A percentile compares a stretch with the other conserved stretches of the same genome.
phyloP scores from a whole-genome alignment of 2,888 invertebrate genomes.

The Ectemnius cavifrons region DNA sequence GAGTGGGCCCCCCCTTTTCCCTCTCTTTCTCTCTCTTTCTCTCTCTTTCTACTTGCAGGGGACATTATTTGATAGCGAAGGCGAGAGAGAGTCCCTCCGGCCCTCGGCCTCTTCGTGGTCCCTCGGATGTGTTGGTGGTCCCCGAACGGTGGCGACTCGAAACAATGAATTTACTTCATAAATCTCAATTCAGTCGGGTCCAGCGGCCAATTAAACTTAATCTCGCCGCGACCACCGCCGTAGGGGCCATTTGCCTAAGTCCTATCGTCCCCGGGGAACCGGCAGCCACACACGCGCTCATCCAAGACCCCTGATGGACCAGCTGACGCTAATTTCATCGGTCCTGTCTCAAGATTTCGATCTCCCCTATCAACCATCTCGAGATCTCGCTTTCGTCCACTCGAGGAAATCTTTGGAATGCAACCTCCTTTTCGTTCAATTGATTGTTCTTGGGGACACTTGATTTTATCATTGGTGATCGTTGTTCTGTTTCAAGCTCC shows the following conservation, averaged over 20 bases:
- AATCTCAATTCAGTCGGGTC: slow-evolving; percentile 76
- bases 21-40: no score
- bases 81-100: slow-evolving; percentile 35
- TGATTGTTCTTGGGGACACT: no score
- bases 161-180: slow-evolving; percentile 78
- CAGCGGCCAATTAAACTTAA: slow-evolving; percentile 76
- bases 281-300: background rate
- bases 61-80: slow-evolving; percentile 73
- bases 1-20: slow-evolving; percentile 42
- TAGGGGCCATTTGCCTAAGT: slow-evolving; percentile 67
- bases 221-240: slow-evolving; percentile 70
- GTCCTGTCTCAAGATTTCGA: no score
- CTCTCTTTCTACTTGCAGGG: slow-evolving; percentile 55
- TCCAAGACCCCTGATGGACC: background rate
- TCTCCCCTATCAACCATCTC: no score
- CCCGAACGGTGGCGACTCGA: slow-evolving; percentile 65
- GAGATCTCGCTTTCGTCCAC: no score
- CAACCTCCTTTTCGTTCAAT: no score
- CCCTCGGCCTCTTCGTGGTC: slow-evolving; percentile 10
- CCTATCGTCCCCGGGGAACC: slow-evolving; percentile 39
- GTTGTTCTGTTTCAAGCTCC: no score
- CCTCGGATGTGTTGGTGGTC: slow-evolving; percentile 70
- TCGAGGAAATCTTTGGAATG: no score
- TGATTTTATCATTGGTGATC: no score
- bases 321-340: slow-evolving; percentile 4